Evolutionary conservation across 2,113 vertebrate genomes (phyloP), one percentile per base, ranked within the genome.

Genomic region (Nerophis lumbriciformis): DNA sequence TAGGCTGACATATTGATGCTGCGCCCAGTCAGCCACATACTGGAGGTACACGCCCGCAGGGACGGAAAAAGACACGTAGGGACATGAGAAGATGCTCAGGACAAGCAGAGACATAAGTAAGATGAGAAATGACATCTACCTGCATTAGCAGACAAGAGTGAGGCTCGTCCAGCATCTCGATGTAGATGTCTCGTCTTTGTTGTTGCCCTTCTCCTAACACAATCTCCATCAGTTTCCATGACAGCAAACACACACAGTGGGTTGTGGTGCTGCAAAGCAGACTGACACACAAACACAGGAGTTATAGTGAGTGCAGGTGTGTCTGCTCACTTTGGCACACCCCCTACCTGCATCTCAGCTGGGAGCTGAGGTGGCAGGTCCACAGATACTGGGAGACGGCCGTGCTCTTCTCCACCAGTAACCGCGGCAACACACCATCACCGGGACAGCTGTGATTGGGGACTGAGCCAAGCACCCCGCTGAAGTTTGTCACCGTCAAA

Each of bases 101-200:
- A 28, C 28, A 28, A 28, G 28, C 28, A 28, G 28, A 28, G 28
- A 28, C 28, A 28, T 28, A 28, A 28, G 28, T 28, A 28, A 28
- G 28, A 42, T 65, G 55, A 14, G 53, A 63, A 13, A 61, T 36
- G 69, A 28, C 15, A 36, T 51, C 3, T 82, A 94, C 94, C 88
- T 88, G 82, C 9, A 79, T 77, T 28, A 94, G 73, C 6, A 90
- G 90, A 87, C 94, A 96, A 0, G 53, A 74, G 77, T 95, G 94
- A 11, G 48, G 72, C 57, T 91, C 69, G 37, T 83, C 86, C 52
- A 95, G 52, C 85, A 95, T 94, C 83, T 96, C 94, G 19, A 62
- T 73, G 77, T 93, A 93, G 59, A 95, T 85, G 65, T 95, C 88
- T 77, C 94, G 37, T 38, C 21, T 51, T 0, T 39, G 15, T 53